Conservation (phyloP, 2,797 vertebrate genomes). For the Catostomus latipinnis region DNA sequence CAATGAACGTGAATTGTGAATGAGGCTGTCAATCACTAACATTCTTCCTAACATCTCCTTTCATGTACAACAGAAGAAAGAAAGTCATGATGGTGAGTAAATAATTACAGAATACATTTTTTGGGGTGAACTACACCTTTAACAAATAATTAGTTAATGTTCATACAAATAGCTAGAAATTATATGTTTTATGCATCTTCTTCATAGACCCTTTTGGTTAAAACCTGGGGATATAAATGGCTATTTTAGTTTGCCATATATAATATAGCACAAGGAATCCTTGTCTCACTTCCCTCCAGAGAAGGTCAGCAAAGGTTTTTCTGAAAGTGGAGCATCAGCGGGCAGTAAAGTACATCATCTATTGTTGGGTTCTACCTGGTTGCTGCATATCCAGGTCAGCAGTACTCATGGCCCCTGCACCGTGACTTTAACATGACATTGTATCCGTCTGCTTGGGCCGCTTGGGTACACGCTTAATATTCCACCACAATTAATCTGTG, state of each 20-base stretch:
- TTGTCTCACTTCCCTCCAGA: slow-evolving; percentile 10
- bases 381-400: slow-evolving; percentile 59
- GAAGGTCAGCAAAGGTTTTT: slow-evolving; percentile 41
- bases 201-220: no score
- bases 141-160: no score
- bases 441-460: slow-evolving; percentile 47
- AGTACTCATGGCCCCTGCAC: slow-evolving; percentile 30
- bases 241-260: background rate
- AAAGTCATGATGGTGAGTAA: no score
- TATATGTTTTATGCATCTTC: no score
- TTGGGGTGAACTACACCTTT: no score
- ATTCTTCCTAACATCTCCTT: no score
- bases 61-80: no score
- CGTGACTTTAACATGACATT: slow-evolving; percentile 62
- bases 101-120: no score
- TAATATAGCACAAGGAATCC: slow-evolving; percentile 25
- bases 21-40: no score
- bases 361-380: slow-evolving; percentile 36
- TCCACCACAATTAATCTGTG: slow-evolving; percentile 71
- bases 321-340: slow-evolving; percentile 38
- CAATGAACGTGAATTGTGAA: no score
- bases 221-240: background rate
- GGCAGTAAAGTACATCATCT: slow-evolving; percentile 42
- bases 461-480: slow-evolving; percentile 57
- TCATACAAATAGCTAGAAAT: no score